Percentiles rank a stretch among this genome's conserved stretches.
Evolutionary conservation across 2,888 invertebrate species (phyloP).

Genomic region (Watsonalla binaria): DNA sequence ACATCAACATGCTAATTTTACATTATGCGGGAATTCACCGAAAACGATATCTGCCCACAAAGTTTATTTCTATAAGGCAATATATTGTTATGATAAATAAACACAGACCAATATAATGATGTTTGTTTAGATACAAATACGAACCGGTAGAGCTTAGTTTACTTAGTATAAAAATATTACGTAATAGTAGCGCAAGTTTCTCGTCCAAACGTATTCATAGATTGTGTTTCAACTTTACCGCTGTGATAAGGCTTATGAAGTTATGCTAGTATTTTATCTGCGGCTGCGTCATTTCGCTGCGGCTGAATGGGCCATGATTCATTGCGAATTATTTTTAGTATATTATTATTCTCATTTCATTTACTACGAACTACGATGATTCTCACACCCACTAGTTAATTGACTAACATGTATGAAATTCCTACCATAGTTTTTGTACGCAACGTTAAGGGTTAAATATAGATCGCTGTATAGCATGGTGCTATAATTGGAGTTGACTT

Average conservation of each 20-base stretch:
- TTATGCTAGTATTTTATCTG: slow-evolving; percentile 9
- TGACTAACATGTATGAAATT: slow-evolving; percentile 15
- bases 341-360: slow-evolving; percentile 46
- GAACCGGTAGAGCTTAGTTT: no score
- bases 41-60: slow-evolving; percentile 5
- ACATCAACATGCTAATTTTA: slow-evolving; percentile 27
- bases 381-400: slow-evolving; percentile 44
- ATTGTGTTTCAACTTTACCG: slow-evolving; percentile 30
- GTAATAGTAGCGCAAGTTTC: neutral
- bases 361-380: slow-evolving; percentile 62
- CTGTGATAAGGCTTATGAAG: slow-evolving; percentile 38
- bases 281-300: slow-evolving; percentile 49
- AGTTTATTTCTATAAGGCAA: slow-evolving; percentile 7
- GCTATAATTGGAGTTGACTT: no score
- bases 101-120: neutral
- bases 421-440: no score
- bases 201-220: slow-evolving; percentile 33
- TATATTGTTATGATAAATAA: neutral
- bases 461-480: slow-evolving; percentile 4
- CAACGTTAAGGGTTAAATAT: neutral
- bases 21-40: slow-evolving; percentile 28
- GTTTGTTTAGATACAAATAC: neutral
- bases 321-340: slow-evolving; percentile 60
- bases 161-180: no score
- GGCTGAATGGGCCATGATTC: slow-evolving; percentile 64